Conservation (phyloP, 1,140 invertebrate genomes). For the Pectinophora gossypiella region DNA sequence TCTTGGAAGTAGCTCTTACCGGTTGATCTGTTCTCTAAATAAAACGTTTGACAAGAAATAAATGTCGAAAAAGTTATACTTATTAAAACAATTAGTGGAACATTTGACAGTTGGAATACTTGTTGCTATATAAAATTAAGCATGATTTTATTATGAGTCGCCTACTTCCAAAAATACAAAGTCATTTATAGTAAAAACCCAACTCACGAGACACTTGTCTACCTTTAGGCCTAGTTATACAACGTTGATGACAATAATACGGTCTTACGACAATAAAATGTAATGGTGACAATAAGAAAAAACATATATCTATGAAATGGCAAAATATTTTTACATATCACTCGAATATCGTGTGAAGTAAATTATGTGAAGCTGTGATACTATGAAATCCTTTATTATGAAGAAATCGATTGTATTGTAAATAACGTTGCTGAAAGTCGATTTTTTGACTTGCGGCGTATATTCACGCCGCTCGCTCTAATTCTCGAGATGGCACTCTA, state of each 20-base stretch:
- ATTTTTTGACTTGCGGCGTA: conserved; percentile 31
- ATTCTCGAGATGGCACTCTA: conserved; percentile 37
- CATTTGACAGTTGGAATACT: too few species aligned
- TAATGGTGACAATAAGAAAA: conserved; percentile 26
- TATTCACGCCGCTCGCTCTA: conserved; percentile 43
- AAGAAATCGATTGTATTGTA: conserved; percentile 29
- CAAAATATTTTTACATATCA: conserved; percentile 49
- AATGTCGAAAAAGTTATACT: too few species aligned
- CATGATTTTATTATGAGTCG: too few species aligned
- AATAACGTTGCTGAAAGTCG: conserved; percentile 27
- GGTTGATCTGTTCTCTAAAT: too few species aligned
- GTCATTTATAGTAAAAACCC: too few species aligned
- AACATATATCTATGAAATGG: conserved; percentile 34
- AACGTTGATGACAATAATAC: conserved; percentile 17
- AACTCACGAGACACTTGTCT: too few species aligned
- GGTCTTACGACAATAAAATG: conserved; percentile 25
- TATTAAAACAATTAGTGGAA: too few species aligned
- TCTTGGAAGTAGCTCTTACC: too few species aligned
- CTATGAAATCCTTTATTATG: conserved; percentile 35
- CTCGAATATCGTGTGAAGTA: conserved; percentile 39
- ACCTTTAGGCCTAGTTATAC: too few species aligned
- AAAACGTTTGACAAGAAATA: too few species aligned
- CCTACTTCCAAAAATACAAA: too few species aligned
- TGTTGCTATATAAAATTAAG: too few species aligned
- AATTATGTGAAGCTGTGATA: conserved; percentile 61